Conservation (phyloP, 2,888 invertebrate species). For the Drosophila planitibia region DNA sequence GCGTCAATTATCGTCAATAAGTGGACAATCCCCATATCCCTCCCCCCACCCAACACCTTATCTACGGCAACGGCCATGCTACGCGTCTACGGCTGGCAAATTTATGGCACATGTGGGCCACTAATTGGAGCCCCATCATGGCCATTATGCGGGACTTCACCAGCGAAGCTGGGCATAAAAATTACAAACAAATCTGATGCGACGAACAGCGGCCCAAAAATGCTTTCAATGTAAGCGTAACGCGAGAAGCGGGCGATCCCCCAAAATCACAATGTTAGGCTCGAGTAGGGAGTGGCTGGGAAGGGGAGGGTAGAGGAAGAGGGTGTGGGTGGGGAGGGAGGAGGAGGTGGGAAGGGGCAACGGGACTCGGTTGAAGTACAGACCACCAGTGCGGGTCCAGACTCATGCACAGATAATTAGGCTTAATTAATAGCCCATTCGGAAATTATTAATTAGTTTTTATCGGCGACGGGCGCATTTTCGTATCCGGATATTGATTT, state of each 20-base stretch:
- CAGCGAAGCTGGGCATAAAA: conserved; percentile 36
- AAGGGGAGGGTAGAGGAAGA: background rate
- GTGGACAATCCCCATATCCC: background rate
- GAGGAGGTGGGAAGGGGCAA: background rate
- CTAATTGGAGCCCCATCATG: conserved; percentile 74
- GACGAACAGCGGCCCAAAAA: conserved; percentile 32
- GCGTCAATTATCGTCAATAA: conserved; percentile 32
- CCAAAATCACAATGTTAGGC: conserved; percentile 33
- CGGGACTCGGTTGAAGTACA: conserved; percentile 51
- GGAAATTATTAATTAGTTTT: conserved; percentile 86
- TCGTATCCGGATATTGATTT: conserved; percentile 86
- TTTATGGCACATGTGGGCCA: conserved; percentile 56
- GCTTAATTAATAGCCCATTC: conserved; percentile 86
- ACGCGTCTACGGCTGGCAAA: conserved; percentile 29
- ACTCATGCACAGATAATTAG: conserved; percentile 85
- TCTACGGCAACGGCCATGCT: background rate
- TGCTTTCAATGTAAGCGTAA: conserved; percentile 35
- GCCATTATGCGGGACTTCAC: conserved; percentile 77
- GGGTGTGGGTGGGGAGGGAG: background rate
- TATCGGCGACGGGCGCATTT: conserved; percentile 85
- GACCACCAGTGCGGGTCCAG: conserved; percentile 70
- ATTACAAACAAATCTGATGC: conserved; percentile 62
- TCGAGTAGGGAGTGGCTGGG: background rate
- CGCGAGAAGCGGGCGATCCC: conserved; percentile 8
- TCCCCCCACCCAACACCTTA: background rate